A percentile compares a stretch with the other conserved stretches of the same genome.
Conservation (phyloP, 1,140 invertebrate species). For the Leptinotarsa defecta region DNA sequence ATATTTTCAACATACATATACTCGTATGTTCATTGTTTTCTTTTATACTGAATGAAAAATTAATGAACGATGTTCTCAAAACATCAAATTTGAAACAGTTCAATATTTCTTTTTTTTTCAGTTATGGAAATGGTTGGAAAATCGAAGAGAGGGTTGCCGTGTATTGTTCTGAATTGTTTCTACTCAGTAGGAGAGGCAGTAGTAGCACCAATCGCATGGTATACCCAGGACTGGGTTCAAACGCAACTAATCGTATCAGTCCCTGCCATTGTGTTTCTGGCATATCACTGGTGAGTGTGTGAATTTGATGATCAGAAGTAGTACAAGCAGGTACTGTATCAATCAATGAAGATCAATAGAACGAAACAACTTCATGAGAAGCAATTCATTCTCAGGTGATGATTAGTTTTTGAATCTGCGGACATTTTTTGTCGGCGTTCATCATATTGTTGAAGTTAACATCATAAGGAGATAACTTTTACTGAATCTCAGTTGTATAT, state of each 20-base stretch:
- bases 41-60: too few relatives aligned
- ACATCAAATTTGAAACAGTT: too few relatives aligned
- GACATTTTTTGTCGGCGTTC: too few relatives aligned
- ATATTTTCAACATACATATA: too few relatives aligned
- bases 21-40: too few relatives aligned
- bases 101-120: slow-evolving; percentile 41
- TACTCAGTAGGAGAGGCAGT: slow-evolving; percentile 70
- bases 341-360: too few relatives aligned
- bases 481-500: too few relatives aligned
- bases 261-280: slow-evolving; percentile 61
- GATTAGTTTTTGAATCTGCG: too few relatives aligned
- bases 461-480: too few relatives aligned
- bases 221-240: slow-evolving; percentile 64
- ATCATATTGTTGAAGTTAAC: too few relatives aligned
- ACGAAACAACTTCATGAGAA: too few relatives aligned
- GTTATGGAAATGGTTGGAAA: slow-evolving; percentile 71
- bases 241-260: slow-evolving; percentile 64
- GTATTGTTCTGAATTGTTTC: slow-evolving; percentile 67
- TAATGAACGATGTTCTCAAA: not conserved
- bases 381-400: too few relatives aligned
- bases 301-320: not conserved
- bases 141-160: slow-evolving; percentile 66
- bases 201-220: slow-evolving; percentile 64
- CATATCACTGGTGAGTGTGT: slow-evolving; percentile 61
- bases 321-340: not conserved